Evolutionary conservation across 2,797 vertebrate species (phyloP), one percentile per base, ranked within the genome.

Genomic region (Fistularia tabacaria): DNA sequence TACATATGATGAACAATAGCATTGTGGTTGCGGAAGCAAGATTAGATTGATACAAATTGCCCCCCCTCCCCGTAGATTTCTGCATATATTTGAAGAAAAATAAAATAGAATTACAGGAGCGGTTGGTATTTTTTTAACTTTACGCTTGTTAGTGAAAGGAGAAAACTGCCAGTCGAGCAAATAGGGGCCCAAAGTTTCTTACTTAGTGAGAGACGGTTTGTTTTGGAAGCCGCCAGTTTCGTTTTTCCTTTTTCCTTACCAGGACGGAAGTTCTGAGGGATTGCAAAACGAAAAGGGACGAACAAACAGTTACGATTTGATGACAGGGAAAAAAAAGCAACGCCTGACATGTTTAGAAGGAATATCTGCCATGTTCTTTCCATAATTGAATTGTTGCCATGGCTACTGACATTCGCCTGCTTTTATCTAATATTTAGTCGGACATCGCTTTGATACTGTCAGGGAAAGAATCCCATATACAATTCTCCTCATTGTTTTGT

Each of bases 401-500:
- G 42, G 58, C 57, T 62, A 69, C 54, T 14, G 1, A 46, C 15
- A 69, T 70, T 60, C 59, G 36, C 40, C 75, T 50, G 44, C 12
- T 40, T 14, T 6, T 12, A 50, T 54, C 15, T 60, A 40, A 49
- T 57, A 48, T 80, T 63, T 64, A 47, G 49, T 62, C 53, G 1
- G 44, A 53, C 10, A 57, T 51, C 6, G n/a, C 43, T 52, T 50
- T 45, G 14, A 66, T 57, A 47, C 38, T 10, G 12, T 14, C 43
- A 59, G 4, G 49, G 40, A 54, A 37, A 44, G 58, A 45, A 1
- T 14, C 14, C 36, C 11, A 64, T n/a, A 57, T 40, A 49, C 6
- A 36, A 42, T 69, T 66, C 65, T 74, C 70, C 75, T 72, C 59
- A 85, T 89, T 90, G 90, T 91, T 87, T 88, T 91, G 88, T 90